Percentiles rank a stretch among this genome's conserved stretches.
These are phyloP conservation scores for Carposina sasakii DNA, from an alignment of 1,140 invertebrate genomes.

Conservation along the genomic window DNA sequence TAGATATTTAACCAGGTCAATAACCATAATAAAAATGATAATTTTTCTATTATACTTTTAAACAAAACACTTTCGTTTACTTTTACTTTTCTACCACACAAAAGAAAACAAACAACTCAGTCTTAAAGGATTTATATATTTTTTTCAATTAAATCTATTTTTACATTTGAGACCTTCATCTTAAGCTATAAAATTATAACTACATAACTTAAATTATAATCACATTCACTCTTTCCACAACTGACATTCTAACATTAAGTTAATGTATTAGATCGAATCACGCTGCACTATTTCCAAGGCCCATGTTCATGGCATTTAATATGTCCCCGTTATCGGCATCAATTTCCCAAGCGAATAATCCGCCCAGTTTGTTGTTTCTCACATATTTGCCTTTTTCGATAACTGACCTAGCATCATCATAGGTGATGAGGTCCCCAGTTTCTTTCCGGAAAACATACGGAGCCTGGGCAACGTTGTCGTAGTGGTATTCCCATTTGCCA, in stretches of 20 bases:
- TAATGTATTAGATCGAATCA: constrained; percentile 25
- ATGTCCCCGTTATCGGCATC: constrained; percentile 63
- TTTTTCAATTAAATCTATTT: no score
- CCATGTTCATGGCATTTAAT: constrained; percentile 64
- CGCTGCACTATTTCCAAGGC: constrained; percentile 48
- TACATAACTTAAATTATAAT: no score
- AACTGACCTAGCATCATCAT: constrained; percentile 57
- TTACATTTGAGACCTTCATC: no score
- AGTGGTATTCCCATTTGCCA: constrained; percentile 60
- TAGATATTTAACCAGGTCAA: no score
- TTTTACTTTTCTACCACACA: no score
- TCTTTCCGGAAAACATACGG: constrained; percentile 55
- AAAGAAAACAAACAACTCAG: no score
- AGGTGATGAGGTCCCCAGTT: constrained; percentile 58
- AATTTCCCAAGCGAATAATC: constrained; percentile 63
- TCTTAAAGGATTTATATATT: no score
- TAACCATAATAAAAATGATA: no score
- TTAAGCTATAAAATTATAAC: no score
- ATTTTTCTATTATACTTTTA: no score
- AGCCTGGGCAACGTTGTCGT: constrained; percentile 57
- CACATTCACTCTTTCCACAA: constrained; percentile 40
- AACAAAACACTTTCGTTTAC: no score
- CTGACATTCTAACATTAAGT: no score
- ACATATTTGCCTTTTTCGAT: constrained; percentile 65
- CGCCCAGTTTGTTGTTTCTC: constrained; percentile 59